Conservation (phyloP, 2,797 vertebrate genomes). For the Simalia tracyae region DNA sequence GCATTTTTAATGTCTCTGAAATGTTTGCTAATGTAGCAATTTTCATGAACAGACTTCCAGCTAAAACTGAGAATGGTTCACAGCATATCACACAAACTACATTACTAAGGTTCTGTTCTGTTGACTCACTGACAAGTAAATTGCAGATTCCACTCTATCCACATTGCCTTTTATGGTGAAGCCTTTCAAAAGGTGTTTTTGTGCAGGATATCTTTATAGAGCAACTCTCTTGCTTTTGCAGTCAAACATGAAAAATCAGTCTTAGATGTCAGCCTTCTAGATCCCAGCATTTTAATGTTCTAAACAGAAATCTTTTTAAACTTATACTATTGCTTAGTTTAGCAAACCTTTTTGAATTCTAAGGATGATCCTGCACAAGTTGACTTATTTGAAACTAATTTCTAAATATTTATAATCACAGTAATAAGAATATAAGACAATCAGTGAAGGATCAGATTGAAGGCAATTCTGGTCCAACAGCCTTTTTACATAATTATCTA, state of each 20-base stretch:
- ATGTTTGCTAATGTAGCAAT: slow-evolving; percentile 18
- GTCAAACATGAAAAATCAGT: slow-evolving; percentile 21
- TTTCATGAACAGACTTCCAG: background rate
- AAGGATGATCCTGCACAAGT: background rate
- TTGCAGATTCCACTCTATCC: slow-evolving; percentile 1
- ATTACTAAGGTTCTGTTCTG: slow-evolving; percentile 25
- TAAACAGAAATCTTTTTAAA: slow-evolving; percentile 42
- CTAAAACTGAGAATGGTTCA: slow-evolving; percentile 6
- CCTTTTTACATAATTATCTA: background rate
- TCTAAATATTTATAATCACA: background rate
- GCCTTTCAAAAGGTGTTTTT: slow-evolving; percentile 35
- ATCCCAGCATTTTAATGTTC: slow-evolving; percentile 30
- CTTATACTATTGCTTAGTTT: background rate
- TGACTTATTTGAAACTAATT: background rate
- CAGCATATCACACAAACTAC: background rate
- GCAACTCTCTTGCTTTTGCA: slow-evolving; percentile 21
- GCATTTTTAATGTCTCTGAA: background rate
- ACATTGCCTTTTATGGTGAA: slow-evolving; percentile 24
- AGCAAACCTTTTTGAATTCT: background rate
- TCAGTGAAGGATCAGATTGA: background rate
- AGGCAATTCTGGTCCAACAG: background rate
- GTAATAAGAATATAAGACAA: background rate
- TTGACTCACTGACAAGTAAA: background rate
- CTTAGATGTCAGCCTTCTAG: slow-evolving; percentile 5
- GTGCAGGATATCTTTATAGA: background rate